These are phyloP conservation scores for Ciconia nigra DNA, from an alignment of 2,797 vertebrate genomes.

Conservation along the genomic window DNA sequence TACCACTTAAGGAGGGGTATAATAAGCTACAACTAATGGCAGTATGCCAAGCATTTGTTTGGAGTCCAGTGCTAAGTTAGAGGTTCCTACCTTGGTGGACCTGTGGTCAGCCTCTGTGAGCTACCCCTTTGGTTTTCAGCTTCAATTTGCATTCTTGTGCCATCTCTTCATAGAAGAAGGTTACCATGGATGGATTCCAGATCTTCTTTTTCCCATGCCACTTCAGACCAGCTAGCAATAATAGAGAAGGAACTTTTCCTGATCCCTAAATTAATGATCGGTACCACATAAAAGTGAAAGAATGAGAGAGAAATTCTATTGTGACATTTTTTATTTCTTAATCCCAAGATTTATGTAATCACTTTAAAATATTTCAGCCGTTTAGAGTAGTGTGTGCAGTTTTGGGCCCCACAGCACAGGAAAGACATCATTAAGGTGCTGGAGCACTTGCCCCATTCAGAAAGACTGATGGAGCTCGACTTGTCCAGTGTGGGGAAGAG, in stretches of 20 bases:
- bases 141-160: background rate
- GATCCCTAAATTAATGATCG: background rate
- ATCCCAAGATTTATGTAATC: background rate
- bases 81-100: background rate
- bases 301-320: background rate
- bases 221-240: background rate
- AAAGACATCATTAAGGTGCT: background rate
- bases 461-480: rapidly evolving
- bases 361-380: background rate
- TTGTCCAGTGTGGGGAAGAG: background rate
- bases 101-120: background rate
- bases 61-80: background rate
- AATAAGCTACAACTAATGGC: background rate
- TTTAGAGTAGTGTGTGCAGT: background rate
- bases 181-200: background rate
- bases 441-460: background rate
- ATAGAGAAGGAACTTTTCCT: background rate
- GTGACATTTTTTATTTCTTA: background rate
- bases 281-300: background rate
- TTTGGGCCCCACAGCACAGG: background rate
- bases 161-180: background rate
- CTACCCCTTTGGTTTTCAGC: background rate
- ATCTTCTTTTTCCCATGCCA: background rate
- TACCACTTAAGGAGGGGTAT: background rate
- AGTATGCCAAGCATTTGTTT: background rate